Base-by-base conservation (phyloP, 2,888 invertebrate genomes). In the Cabera pusaria region DNA sequence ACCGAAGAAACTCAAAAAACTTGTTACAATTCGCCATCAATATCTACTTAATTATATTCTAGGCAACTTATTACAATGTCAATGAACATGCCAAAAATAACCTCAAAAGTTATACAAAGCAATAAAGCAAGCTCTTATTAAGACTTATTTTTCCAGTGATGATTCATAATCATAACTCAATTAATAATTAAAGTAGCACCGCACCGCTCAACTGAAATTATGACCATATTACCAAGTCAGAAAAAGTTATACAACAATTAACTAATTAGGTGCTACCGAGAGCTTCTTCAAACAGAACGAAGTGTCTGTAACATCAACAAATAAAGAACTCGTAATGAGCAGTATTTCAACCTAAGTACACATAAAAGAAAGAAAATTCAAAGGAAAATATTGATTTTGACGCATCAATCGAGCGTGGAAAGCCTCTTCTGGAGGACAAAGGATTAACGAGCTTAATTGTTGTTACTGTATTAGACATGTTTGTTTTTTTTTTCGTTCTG, bases 321-420 rank as follows among this genome's bases (percentile, higher is more conserved):
- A 43, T 29, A 36, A 27, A 38, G 21, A 20, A 33, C 25, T 27
- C n/a, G 19, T 33, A 12, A 23, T 24, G 35, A 27, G 9, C 19
- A 20, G 41, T 36, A 37, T 26, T 49, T 9, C 18, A 29, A 26
- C 16, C 39, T 10, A 19, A 19, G 10, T 23, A 19, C 22, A 27
- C 21, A 17, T 3, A 19, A 42, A 34, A 45, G 43, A 48, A 48
- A 42, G 44, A 38, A 39, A 38, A 31, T 16, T 20, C 31, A 20
- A 39, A 37, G 45, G 32, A n/a, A 45, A 53, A 53, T 43, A 49
- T 48, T 48, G 43, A 32, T 36, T 40, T 39, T 44, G 39, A 50
- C 50, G 36, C 47, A 31, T 43, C 39, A 41, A 49, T 45, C 31
- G 36, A 43, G 44, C 42, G 33, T 44, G 42, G 37, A 52, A 38